phyloP scores from a whole-genome alignment of 2,797 vertebrate genomes.

The Aphelocoma californica region DNA sequence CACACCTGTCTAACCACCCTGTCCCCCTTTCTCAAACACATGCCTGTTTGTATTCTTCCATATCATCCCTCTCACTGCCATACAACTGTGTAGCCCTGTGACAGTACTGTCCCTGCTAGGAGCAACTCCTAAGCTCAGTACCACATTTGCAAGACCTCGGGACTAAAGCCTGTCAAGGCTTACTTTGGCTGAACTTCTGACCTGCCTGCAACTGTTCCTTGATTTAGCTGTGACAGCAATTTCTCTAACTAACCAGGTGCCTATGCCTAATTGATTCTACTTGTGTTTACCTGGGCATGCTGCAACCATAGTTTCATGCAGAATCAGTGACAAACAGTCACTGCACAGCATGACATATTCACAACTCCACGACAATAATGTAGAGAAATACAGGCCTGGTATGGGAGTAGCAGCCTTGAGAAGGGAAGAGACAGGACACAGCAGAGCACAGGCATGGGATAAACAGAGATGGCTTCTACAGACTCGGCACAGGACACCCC shows the following conservation, averaged over 20 bases:
- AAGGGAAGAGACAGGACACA: neutral
- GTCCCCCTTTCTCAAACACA: neutral
- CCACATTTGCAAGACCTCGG: neutral
- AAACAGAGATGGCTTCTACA: neutral
- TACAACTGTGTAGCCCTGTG: fast-evolving
- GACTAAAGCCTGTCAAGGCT: neutral
- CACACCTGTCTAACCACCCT: neutral
- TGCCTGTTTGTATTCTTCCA: neutral
- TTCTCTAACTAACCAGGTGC: neutral
- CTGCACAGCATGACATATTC: neutral
- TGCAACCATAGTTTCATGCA: neutral
- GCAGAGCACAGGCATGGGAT: fast-evolving
- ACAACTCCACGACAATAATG: neutral
- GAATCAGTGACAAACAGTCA: neutral
- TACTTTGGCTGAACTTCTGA: slow-evolving; percentile 16
- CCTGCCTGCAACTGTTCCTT: neutral
- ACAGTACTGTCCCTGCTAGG: too few species aligned
- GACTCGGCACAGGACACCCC: fast-evolving
- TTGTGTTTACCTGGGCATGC: neutral
- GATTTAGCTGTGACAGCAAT: slow-evolving; percentile 6
- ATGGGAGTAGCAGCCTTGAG: neutral
- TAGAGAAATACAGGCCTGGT: neutral
- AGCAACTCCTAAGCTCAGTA: neutral
- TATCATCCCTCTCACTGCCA: neutral
- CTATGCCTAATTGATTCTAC: neutral